phyloP scores from a whole-genome alignment of 2,113 vertebrate genomes.

The Seriola rivoliana region DNA sequence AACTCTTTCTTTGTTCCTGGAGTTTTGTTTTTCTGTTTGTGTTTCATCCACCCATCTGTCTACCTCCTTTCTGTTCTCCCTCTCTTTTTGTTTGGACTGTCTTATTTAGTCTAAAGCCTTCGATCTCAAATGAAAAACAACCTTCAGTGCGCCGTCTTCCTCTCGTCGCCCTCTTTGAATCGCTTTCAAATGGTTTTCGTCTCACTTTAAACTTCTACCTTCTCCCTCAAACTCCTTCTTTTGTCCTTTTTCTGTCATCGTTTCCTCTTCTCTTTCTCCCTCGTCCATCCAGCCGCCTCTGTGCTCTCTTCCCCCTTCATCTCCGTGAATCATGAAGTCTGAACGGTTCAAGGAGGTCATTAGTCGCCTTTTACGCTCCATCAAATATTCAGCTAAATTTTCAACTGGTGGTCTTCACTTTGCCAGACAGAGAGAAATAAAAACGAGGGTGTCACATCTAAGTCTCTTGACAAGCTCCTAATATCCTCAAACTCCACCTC shows the following conservation, averaged over 20 bases:
- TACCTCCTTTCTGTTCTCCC: neutral
- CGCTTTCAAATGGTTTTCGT: neutral
- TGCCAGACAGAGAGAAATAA: neutral
- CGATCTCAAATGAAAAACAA: neutral
- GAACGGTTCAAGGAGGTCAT: neutral
- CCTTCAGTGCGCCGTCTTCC: neutral
- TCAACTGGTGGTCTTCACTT: neutral
- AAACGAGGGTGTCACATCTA: neutral
- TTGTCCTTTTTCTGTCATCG: neutral
- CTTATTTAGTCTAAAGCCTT: neutral
- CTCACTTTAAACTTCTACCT: neutral
- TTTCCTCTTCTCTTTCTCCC: neutral
- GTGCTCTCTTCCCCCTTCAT: neutral
- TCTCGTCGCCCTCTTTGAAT: neutral
- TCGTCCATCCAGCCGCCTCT: neutral
- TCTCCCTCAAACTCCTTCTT: neutral
- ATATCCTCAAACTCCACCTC: neutral
- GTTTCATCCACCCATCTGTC: slow-evolving; percentile 45
- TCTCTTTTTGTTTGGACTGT: neutral
- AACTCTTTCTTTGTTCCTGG: slow-evolving; percentile 23
- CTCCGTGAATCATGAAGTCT: neutral
- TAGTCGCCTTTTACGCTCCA: neutral
- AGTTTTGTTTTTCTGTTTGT: slow-evolving; percentile 10
- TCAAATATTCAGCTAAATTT: slow-evolving; percentile 4
- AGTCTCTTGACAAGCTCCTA: neutral